Conservation (phyloP, 2,797 vertebrate species). For the Myotis myotis region DNA sequence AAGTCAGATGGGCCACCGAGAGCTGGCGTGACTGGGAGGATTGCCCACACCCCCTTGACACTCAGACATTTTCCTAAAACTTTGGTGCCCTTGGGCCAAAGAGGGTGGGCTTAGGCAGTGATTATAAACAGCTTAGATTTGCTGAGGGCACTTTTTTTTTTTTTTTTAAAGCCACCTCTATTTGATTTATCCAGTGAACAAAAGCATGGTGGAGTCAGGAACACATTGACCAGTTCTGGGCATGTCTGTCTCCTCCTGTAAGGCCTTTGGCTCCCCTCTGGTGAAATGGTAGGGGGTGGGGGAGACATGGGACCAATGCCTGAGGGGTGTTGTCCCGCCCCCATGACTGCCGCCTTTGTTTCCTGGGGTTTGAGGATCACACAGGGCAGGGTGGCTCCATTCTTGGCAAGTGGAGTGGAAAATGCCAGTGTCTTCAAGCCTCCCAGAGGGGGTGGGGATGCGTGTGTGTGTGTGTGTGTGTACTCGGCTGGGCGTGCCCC, state of each 20-base stretch:
- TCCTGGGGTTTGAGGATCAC: conserved; percentile 44
- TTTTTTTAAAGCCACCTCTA: neutral
- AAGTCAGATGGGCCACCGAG: neutral
- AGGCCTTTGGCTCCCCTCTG: neutral
- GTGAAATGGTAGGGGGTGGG: neutral
- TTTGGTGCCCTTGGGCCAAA: neutral
- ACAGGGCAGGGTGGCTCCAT: conserved; percentile 56
- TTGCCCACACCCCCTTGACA: neutral
- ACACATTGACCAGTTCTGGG: neutral
- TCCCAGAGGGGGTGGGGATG: conserved; percentile 32
- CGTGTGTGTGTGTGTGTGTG: conserved; percentile 40
- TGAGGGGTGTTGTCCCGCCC: neutral
- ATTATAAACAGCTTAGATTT: neutral
- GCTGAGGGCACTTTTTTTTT: neutral
- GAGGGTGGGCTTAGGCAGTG: neutral
- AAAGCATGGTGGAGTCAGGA: neutral
- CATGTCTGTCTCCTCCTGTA: neutral
- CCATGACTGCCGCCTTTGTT: conserved; percentile 68
- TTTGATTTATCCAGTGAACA: neutral
- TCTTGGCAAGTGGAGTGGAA: conserved; percentile 74
- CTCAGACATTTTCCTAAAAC: neutral
- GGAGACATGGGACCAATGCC: neutral
- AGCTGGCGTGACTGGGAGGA: neutral
- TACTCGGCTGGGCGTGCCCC: conserved; percentile 16
- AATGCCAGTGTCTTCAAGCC: conserved; percentile 67